Conservation (phyloP, 2,888 invertebrate species). For the Troides aeacus region DNA sequence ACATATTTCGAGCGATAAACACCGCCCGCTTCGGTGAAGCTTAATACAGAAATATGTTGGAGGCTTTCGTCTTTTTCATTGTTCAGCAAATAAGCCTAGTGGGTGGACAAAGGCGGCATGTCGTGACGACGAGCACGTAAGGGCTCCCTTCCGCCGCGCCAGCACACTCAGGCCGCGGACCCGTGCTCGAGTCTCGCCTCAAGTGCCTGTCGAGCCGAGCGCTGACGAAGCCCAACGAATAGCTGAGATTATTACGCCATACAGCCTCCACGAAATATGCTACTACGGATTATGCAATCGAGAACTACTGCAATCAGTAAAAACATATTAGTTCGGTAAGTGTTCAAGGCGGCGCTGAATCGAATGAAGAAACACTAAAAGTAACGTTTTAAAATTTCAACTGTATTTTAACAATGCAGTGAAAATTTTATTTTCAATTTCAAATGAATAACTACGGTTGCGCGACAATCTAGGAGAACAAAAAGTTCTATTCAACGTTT, state of each 20-base stretch:
- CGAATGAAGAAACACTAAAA: constrained; percentile 8
- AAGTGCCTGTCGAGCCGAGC: constrained; percentile 69
- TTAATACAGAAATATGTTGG: constrained; percentile 60
- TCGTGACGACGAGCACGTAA: constrained; percentile 73
- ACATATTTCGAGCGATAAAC: constrained; percentile 56
- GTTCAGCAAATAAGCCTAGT: constrained; percentile 80
- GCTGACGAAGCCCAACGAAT: constrained; percentile 72
- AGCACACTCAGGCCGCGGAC: constrained; percentile 68
- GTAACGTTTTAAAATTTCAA: constrained; percentile 29
- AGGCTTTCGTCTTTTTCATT: constrained; percentile 75
- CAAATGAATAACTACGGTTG: constrained; percentile 62
- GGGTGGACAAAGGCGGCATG: constrained; percentile 77
- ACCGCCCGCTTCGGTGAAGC: constrained; percentile 44
- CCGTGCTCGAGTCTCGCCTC: constrained; percentile 56
- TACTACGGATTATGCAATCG: constrained; percentile 52
- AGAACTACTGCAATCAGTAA: constrained; percentile 5
- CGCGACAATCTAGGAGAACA: constrained; percentile 65
- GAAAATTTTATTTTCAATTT: constrained; percentile 62
- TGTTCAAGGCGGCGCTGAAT: background rate
- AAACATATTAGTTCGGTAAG: background rate
- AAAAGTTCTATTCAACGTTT: constrained; percentile 67
- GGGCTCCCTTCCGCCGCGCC: constrained; percentile 76
- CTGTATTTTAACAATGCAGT: constrained; percentile 42
- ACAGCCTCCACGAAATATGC: constrained; percentile 60
- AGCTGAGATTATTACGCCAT: constrained; percentile 67